Base-by-base conservation (phyloP, 1,140 invertebrate genomes). In the Carposina sasakii region DNA sequence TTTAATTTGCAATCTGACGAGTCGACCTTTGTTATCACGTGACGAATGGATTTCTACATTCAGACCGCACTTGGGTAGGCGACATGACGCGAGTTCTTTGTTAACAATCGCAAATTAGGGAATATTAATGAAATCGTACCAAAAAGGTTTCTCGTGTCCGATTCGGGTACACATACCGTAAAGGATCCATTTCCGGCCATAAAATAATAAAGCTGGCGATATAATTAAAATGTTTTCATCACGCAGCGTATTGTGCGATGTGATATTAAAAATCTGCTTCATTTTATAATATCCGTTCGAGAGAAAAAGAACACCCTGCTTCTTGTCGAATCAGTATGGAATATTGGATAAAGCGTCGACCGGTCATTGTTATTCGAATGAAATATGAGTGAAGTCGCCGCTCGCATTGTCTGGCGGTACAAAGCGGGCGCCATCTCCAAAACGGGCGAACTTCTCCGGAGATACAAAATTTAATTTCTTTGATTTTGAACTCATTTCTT, bases 391-490 rank as follows among this genome's bases (percentile, higher is more conserved):
- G 57, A 63, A 66, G 57, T 67, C 55, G 56, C 55, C 60, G 59
- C 63, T 69, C 48, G 61, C 48, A 76, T 76, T 73, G 72, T 76
- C 57, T 65, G 62, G 46, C 36, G 44, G 52, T 26, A 68, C 58
- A 71, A 72, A 66, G 60, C 52, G 39, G 46, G 37, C 52, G 40
- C 40, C 49, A 57, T 51, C 61, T 57, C 49, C 57, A 51, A 43
- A 58, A 39, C 49, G 42, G 57, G 48, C 48, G 53, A 67, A 63
- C 62, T 65, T 64, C 61, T 59, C 59, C 49, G 48, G 52, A 57
- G 69, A 71, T 58, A 67, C 63, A 71, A 70, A 74, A 73, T 70
- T 64, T 67, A 75, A 76, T 78, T 78, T 74, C 60, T 67, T 57
- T 57, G 54, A 67, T 64, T 74, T 63, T 53, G 57, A 62, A 59